Evolutionary conservation across 2,888 invertebrate species (phyloP).

Genomic region (Cheilosia variabilis): DNA sequence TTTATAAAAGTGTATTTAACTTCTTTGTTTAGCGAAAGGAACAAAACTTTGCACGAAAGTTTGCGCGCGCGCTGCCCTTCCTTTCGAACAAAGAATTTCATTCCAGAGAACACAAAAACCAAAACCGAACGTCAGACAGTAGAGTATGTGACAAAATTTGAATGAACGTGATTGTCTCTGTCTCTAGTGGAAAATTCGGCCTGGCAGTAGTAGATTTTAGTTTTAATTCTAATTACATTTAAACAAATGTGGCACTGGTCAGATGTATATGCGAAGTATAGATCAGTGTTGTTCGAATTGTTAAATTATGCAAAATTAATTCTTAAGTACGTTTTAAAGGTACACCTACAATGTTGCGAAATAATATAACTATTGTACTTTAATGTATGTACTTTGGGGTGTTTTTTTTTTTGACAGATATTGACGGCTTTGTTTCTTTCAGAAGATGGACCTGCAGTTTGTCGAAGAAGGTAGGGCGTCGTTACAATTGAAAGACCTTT

Average conservation of each 20-base stretch:
- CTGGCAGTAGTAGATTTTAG: background rate
- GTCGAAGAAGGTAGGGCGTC: too few species aligned
- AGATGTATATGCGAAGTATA: background rate
- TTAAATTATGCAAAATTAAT: constrained; percentile 38
- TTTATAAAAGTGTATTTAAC: constrained; percentile 36
- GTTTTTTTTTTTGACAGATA: too few species aligned
- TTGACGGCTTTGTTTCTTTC: too few species aligned
- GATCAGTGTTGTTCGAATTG: background rate
- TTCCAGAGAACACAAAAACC: constrained; percentile 51
- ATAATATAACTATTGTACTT: background rate
- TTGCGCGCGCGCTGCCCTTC: background rate
- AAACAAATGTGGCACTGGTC: constrained; percentile 14
- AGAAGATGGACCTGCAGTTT: too few species aligned
- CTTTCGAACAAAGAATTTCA: constrained; percentile 42
- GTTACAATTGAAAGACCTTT: too few species aligned
- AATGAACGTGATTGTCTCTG: constrained; percentile 7
- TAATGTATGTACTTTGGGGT: too few species aligned
- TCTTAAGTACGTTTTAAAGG: constrained; percentile 18
- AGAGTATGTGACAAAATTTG: constrained; percentile 27
- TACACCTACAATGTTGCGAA: background rate
- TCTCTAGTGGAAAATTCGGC: constrained; percentile 21
- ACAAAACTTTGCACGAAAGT: constrained; percentile 8
- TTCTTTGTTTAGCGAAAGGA: constrained; percentile 25
- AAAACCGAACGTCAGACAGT: constrained; percentile 6
- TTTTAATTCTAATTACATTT: background rate